Percentiles rank a stretch among this genome's conserved stretches.
These are phyloP conservation scores for Rousettus madagascariensis DNA, from an alignment of 2,797 vertebrate genomes.

Conservation along the genomic window DNA sequence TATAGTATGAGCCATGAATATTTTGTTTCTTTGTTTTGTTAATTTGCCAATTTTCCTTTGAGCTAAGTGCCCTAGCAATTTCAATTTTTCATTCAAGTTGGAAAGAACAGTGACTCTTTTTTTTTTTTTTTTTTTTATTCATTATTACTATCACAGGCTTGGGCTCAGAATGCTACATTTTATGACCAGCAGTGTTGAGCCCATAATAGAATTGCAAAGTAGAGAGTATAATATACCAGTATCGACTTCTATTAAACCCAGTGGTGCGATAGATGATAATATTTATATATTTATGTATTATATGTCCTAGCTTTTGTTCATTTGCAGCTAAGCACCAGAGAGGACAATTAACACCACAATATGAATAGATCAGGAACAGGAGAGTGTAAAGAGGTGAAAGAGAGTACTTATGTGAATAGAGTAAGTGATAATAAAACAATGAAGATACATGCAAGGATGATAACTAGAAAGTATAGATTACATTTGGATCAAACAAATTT, in stretches of 20 bases:
- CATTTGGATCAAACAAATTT: conserved; percentile 59
- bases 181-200: conserved; percentile 78
- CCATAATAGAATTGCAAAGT: conserved; percentile 83
- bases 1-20: conserved; percentile 80
- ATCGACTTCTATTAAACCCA: conserved; percentile 82
- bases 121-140: conserved; percentile 81
- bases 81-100: conserved; percentile 85
- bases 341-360: conserved; percentile 67
- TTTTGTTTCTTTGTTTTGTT: conserved; percentile 84
- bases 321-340: conserved; percentile 56
- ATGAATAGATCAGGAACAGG: conserved; percentile 38
- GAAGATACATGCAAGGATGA: not conserved
- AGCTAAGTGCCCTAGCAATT: conserved; percentile 83
- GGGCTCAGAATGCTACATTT: conserved; percentile 81
- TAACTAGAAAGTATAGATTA: conserved; percentile 39
- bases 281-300: conserved; percentile 73
- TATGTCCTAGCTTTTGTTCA: conserved; percentile 65
- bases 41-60: conserved; percentile 86
- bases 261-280: conserved; percentile 75
- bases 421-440: not conserved
- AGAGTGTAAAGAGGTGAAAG: conserved; percentile 11
- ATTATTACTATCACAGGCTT: conserved; percentile 80
- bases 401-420: not conserved
- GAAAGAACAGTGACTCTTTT: conserved; percentile 80
- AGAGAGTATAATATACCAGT: conserved; percentile 81